Evolutionary conservation across 2,113 vertebrate species (phyloP).

Genomic region (Pseudorhombus dupliciocellatus): DNA sequence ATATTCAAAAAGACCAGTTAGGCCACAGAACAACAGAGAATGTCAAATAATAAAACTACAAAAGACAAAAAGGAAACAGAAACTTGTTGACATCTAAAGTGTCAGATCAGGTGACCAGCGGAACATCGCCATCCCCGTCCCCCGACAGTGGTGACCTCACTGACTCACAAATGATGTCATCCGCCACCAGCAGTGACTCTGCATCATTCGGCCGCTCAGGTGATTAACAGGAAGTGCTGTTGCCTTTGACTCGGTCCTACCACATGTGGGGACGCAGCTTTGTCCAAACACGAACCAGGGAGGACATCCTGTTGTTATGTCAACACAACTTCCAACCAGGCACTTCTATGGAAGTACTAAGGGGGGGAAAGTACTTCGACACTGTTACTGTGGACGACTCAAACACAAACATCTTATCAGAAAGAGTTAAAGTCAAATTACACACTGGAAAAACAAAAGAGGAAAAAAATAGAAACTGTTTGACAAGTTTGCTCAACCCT

Average conservation of each 20-base stretch:
- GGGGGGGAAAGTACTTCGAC: too few relatives aligned
- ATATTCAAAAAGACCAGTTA: too few relatives aligned
- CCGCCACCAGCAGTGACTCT: not conserved
- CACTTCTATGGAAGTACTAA: not conserved
- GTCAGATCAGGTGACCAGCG: too few relatives aligned
- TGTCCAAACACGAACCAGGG: conserved; percentile 10
- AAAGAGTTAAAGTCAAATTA: too few relatives aligned
- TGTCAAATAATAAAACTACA: not conserved
- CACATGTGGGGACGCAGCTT: conserved; percentile 33
- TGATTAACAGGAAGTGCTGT: not conserved
- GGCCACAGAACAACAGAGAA: not conserved
- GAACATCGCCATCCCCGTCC: not conserved
- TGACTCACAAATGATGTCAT: not conserved
- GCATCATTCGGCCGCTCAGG: not conserved
- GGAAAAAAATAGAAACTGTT: too few relatives aligned
- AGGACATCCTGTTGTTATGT: conserved; percentile 45
- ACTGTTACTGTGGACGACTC: too few relatives aligned
- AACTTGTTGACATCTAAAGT: too few relatives aligned
- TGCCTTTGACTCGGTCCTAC: not conserved
- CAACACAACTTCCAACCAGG: not conserved
- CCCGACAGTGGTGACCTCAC: not conserved
- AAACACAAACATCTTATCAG: too few relatives aligned
- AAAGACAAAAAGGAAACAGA: not conserved
- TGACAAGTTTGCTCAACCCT: not conserved
- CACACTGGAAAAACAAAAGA: not conserved